These are phyloP conservation scores for Drosophila peninsularis DNA, from an alignment of 2,888 invertebrate species.

Conservation along the genomic window DNA sequence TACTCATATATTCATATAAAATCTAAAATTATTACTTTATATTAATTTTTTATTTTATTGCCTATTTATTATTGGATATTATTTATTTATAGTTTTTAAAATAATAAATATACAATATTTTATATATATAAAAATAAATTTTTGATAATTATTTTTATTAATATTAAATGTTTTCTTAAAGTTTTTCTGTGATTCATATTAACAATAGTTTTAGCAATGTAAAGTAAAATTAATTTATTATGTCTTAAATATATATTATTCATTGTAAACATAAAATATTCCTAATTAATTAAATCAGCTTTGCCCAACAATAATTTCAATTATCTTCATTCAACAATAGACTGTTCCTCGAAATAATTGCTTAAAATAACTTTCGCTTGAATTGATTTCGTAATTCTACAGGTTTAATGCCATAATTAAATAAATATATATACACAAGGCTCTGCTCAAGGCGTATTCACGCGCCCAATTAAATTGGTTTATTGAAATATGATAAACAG, in stretches of 20 bases:
- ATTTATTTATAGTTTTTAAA: background rate
- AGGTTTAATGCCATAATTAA: conserved; percentile 1
- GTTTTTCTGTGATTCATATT: background rate
- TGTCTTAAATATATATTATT: too few relatives aligned
- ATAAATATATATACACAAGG: conserved; percentile 1
- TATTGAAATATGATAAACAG: conserved; percentile 73
- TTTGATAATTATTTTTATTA: too few relatives aligned
- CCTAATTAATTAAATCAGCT: background rate
- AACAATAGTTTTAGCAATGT: background rate
- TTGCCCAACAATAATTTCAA: background rate
- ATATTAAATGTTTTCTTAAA: too few relatives aligned
- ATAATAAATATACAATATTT: background rate
- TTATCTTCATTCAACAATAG: background rate
- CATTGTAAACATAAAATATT: background rate
- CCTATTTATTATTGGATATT: background rate
- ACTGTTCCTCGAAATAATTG: background rate
- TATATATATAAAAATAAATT: background rate
- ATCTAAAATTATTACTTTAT: too few relatives aligned
- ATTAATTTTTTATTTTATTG: too few relatives aligned
- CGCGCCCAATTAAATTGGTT: conserved; percentile 66
- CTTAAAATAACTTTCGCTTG: background rate
- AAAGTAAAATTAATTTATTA: background rate
- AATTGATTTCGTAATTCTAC: background rate
- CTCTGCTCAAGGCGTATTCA: conserved; percentile 13
- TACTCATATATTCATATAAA: background rate